Percentiles rank a stretch among this genome's conserved stretches.
These are phyloP conservation scores for Epirrita christyi DNA, from an alignment of 2,888 invertebrate genomes.

Conservation along the genomic window DNA sequence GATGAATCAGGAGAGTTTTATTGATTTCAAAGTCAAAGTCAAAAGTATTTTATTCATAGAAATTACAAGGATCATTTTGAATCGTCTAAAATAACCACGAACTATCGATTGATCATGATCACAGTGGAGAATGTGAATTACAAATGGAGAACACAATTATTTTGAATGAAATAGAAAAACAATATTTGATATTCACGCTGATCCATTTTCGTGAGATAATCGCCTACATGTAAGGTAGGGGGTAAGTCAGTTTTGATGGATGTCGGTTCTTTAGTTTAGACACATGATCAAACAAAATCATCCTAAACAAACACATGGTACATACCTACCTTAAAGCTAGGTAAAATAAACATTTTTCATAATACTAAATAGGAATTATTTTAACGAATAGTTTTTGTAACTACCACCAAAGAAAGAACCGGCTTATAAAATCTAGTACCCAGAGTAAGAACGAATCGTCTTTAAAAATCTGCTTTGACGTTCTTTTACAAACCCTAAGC, in stretches of 20 bases:
- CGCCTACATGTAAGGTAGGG: background rate
- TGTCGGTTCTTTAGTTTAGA: background rate
- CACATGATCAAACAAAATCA: background rate
- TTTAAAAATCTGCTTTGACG: conserved; percentile 25
- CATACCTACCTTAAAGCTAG: background rate
- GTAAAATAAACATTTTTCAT: background rate
- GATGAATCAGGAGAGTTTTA: no score
- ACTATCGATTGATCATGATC: no score
- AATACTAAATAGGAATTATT: background rate
- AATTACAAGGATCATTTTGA: no score
- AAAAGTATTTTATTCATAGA: no score
- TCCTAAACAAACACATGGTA: background rate
- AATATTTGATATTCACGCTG: conserved; percentile 1
- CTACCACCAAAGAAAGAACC: conserved; percentile 3
- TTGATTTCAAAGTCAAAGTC: no score
- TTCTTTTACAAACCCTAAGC: conserved; percentile 33
- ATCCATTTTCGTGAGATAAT: background rate
- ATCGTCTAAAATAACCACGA: no score
- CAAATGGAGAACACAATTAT: background rate
- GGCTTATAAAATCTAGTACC: background rate
- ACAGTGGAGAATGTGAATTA: no score
- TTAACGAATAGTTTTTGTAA: background rate
- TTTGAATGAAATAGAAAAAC: background rate
- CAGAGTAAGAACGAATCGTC: conserved; percentile 9
- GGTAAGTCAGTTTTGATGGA: conserved; percentile 3